These are phyloP conservation scores for Macroramphosus scolopax DNA, from an alignment of 2,797 vertebrate species.

Conservation along the genomic window DNA sequence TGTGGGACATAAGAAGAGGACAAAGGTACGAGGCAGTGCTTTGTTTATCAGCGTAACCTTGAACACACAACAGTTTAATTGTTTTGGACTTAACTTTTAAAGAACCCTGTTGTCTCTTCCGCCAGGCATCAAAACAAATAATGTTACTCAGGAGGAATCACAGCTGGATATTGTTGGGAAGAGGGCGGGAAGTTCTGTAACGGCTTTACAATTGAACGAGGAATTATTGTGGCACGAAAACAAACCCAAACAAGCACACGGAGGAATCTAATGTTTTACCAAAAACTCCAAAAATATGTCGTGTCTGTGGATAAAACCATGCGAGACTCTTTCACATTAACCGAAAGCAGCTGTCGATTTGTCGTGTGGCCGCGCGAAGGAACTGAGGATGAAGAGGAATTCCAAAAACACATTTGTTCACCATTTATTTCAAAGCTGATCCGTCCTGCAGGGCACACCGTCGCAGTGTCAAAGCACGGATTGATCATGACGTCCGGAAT, in stretches of 20 bases:
- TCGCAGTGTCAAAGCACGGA: slow-evolving; percentile 8
- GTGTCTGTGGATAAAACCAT: slow-evolving; percentile 14
- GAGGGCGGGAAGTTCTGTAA: slow-evolving; percentile 2
- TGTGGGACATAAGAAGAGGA: background rate
- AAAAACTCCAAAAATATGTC: slow-evolving; percentile 11
- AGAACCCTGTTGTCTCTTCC: too few species aligned
- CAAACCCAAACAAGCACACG: slow-evolving; percentile 17
- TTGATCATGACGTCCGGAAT: slow-evolving; percentile 9
- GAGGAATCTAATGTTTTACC: slow-evolving; percentile 22
- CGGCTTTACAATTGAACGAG: too few species aligned
- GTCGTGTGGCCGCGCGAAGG: too few species aligned
- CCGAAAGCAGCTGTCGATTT: slow-evolving; percentile 26
- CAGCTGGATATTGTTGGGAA: background rate
- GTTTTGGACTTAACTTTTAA: too few species aligned
- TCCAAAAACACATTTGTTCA: too few species aligned
- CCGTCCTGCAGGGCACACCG: background rate
- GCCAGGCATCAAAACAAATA: too few species aligned
- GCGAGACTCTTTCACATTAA: slow-evolving; percentile 2
- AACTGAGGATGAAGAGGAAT: slow-evolving; percentile 12
- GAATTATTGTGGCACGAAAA: too few species aligned
- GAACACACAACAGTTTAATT: too few species aligned
- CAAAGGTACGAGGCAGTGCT: too few species aligned
- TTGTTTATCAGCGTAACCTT: too few species aligned
- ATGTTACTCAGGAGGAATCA: slow-evolving; percentile 14
- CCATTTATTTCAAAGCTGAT: background rate